Base-by-base conservation (phyloP, 2,888 invertebrate genomes). In the Phortica magna region DNA sequence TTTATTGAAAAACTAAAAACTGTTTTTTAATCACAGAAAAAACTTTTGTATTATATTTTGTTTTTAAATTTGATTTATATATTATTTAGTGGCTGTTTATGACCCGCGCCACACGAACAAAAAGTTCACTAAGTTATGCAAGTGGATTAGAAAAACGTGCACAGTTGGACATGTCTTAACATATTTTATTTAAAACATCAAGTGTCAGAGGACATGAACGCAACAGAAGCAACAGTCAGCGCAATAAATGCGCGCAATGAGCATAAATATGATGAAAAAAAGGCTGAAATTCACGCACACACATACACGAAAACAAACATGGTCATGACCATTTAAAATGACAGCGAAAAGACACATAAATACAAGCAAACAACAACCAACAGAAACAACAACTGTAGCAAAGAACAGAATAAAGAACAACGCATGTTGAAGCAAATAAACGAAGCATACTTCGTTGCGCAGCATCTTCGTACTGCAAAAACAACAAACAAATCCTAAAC, bases 361-460 rank as follows among this genome's bases (percentile, higher is more conserved):
- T 14, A 53, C 10, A 53, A 53, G 12, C 10, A 59, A 59, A 59
- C 59, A 59, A n/a, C 10, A 17, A 12, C 19, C 1, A 59, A 17
- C n/a, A 17, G 17, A 14, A 57, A 14, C 9, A 31, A 64, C 31
- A 19, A 7, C 14, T 39, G 64, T 64, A 64, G 7, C 7, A 64
- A 57, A 7, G 2, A 4, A 64, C 10, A 64, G 41, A 39, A 64
- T 39, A 64, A 39, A 31, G 6, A 67, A 19, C 42, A 68, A 42
- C 68, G n/a, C 9, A 9, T 4, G 43, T 7, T 7, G 17, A 48
- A 7, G 43, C 43, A 48, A 17, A 19, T 7, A 22, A 71, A 55
- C 19, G 53, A 22, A 71, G 53, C 70, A 70, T 70, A 70, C 42
- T 67, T 67, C 67, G 42, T 67, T 39, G 67, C 41, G 17, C 61